A percentile compares a stretch with the other conserved stretches of the same genome.
Conservation (phyloP, 2,888 invertebrate species). For the Nomada goodeniana region DNA sequence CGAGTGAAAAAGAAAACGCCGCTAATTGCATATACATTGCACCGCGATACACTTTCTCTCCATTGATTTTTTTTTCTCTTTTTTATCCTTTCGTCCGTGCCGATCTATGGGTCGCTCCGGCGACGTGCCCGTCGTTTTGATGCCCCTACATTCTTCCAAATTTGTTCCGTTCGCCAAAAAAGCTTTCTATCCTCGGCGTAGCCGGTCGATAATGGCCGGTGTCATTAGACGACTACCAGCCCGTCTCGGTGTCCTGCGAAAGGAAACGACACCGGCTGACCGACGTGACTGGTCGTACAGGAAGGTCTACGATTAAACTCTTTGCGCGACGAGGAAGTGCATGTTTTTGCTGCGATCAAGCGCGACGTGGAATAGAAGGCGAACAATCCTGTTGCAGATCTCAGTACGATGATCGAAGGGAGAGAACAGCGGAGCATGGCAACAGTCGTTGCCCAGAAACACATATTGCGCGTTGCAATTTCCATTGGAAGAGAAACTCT, state of each 20-base stretch:
- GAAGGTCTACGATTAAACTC: conserved; percentile 58
- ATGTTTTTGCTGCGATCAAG: conserved; percentile 49
- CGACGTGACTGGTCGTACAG: conserved; percentile 46
- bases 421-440: not conserved
- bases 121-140: too few relatives aligned
- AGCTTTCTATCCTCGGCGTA: not conserved
- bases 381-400: not conserved
- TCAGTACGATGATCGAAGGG: not conserved
- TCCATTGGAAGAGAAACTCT: too few relatives aligned
- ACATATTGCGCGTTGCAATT: not conserved
- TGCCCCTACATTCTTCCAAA: conserved; percentile 1
- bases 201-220: conserved; percentile 18
- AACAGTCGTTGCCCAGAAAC: not conserved
- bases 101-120: not conserved
- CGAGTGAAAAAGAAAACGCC: not conserved
- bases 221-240: conserved; percentile 47
- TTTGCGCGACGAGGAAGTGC: conserved; percentile 36
- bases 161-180: conserved; percentile 14
- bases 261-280: conserved; percentile 43
- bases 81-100: not conserved
- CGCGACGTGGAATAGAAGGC: conserved; percentile 28
- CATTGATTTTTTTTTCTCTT: not conserved
- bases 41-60: too few relatives aligned
- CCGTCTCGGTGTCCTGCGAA: conserved; percentile 35
- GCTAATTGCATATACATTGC: not conserved